phyloP scores from a whole-genome alignment of 1,140 invertebrate genomes.

The Drosophila sechellia region DNA sequence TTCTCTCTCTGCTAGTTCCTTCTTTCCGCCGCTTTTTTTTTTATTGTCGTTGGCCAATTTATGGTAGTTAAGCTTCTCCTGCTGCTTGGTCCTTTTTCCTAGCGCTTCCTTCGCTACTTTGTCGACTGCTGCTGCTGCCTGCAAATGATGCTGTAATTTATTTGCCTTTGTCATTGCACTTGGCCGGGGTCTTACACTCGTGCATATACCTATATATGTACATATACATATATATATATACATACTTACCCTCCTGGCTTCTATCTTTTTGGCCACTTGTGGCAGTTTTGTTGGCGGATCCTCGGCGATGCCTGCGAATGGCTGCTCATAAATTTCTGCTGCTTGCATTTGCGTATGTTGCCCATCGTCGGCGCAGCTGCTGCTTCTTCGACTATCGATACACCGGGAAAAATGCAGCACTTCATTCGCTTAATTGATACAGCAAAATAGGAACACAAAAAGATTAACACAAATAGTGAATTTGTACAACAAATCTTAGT shows the following conservation, averaged over 20 bases:
- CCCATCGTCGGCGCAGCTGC: slow-evolving; percentile 48
- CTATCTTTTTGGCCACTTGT: slow-evolving; percentile 49
- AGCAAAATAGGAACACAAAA: too few species aligned
- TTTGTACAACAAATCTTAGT: too few species aligned
- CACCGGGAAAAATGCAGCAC: not conserved
- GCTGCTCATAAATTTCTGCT: slow-evolving; percentile 55
- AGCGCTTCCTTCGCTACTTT: slow-evolving; percentile 26
- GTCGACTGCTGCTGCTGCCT: slow-evolving; percentile 41
- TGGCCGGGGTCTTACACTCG: slow-evolving; percentile 8
- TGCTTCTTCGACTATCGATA: slow-evolving; percentile 18
- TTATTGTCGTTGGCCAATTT: slow-evolving; percentile 27
- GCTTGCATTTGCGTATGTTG: slow-evolving; percentile 72
- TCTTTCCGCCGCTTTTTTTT: not conserved
- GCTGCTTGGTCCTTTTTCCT: slow-evolving; percentile 19
- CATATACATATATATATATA: not conserved
- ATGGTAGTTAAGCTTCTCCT: slow-evolving; percentile 30
- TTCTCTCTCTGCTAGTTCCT: not conserved
- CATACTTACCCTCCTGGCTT: not conserved
- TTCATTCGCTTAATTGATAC: too few species aligned
- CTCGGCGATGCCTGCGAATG: slow-evolving; percentile 42
- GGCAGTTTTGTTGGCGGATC: slow-evolving; percentile 29
- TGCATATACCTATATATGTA: not conserved
- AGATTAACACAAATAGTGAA: too few species aligned
- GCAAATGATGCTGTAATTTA: slow-evolving; percentile 72
- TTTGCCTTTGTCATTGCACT: slow-evolving; percentile 55